A percentile compares a stretch with the other conserved stretches of the same genome.
phyloP scores from a whole-genome alignment of 2,888 invertebrate genomes.

The Hydrotaea cyrtoneurina region DNA sequence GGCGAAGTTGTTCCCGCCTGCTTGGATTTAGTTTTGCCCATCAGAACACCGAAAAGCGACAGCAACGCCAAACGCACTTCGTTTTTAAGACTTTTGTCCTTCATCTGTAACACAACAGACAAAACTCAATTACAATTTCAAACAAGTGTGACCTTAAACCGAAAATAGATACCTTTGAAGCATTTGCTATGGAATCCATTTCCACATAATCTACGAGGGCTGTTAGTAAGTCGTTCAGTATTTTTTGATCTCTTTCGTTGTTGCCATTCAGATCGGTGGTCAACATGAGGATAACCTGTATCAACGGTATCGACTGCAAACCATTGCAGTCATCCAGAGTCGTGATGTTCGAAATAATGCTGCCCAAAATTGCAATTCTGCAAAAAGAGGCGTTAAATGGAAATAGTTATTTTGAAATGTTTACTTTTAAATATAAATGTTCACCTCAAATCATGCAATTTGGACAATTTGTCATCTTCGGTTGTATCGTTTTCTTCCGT shows the following conservation, averaged over 20 bases:
- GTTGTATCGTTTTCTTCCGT: conserved; percentile 74
- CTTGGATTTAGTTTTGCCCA: conserved; percentile 81
- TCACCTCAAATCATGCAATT: conserved; percentile 79
- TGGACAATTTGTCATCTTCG: conserved; percentile 79
- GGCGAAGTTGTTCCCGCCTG: conserved; percentile 80
- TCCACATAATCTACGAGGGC: conserved; percentile 88
- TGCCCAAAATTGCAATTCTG: conserved; percentile 85
- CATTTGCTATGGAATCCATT: conserved; percentile 83
- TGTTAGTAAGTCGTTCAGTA: conserved; percentile 88
- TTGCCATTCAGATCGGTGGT: conserved; percentile 93
- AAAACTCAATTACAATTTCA: background rate
- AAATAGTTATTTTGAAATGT: background rate
- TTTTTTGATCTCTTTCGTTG: conserved; percentile 89
- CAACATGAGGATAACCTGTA: conserved; percentile 95
- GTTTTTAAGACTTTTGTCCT: conserved; percentile 85
- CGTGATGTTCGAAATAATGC: conserved; percentile 89
- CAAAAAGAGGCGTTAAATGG: conserved; percentile 20
- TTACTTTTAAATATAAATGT: background rate
- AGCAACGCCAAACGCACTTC: conserved; percentile 95
- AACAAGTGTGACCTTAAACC: background rate
- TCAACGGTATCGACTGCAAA: conserved; percentile 92
- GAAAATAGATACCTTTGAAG: conserved; percentile 75
- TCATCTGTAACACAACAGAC: conserved; percentile 71
- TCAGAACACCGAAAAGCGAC: conserved; percentile 88
- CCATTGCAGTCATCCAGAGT: conserved; percentile 89